These are phyloP conservation scores for Platysteira castanea DNA, from an alignment of 2,113 vertebrate species.

Conservation along the genomic window DNA sequence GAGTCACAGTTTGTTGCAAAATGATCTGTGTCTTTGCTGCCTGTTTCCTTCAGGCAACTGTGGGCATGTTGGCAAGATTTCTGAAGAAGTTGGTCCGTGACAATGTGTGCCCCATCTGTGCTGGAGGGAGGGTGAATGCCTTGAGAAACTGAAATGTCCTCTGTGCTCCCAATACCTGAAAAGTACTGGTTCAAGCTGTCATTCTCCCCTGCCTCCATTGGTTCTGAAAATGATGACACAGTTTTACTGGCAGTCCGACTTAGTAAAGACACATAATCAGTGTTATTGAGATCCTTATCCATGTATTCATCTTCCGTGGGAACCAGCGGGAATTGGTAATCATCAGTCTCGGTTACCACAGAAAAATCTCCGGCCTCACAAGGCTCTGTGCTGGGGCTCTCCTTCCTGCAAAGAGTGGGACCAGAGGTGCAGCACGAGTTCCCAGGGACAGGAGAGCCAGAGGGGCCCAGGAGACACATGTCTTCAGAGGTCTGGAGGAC, in stretches of 20 bases:
- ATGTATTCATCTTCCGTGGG: constrained; percentile 75
- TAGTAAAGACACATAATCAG: background rate
- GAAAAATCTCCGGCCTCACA: background rate
- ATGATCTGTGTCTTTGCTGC: background rate
- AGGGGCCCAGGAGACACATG: constrained; percentile 23
- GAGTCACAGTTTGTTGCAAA: constrained; percentile 56
- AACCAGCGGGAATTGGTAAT: constrained; percentile 33
- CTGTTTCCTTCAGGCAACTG: constrained; percentile 13
- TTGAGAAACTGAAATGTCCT: constrained; percentile 11
- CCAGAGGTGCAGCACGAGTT: background rate
- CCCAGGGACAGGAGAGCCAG: constrained; percentile 15
- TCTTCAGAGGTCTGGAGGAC: constrained; percentile 1
- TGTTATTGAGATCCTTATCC: constrained; percentile 42
- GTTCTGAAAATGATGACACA: constrained; percentile 74
- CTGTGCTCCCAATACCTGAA: constrained; percentile 62
- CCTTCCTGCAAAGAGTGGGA: background rate
- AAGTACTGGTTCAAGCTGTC: constrained; percentile 90
- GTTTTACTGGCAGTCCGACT: constrained; percentile 54
- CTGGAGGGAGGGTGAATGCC: background rate
- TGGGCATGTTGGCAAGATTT: constrained; percentile 42
- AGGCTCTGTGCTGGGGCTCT: background rate
- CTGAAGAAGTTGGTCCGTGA: constrained; percentile 55
- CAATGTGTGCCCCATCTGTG: background rate
- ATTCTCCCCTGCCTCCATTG: constrained; percentile 88
- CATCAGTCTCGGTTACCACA: background rate